Conservation (phyloP, 2,888 invertebrate species). For the Orchestes rusci region DNA sequence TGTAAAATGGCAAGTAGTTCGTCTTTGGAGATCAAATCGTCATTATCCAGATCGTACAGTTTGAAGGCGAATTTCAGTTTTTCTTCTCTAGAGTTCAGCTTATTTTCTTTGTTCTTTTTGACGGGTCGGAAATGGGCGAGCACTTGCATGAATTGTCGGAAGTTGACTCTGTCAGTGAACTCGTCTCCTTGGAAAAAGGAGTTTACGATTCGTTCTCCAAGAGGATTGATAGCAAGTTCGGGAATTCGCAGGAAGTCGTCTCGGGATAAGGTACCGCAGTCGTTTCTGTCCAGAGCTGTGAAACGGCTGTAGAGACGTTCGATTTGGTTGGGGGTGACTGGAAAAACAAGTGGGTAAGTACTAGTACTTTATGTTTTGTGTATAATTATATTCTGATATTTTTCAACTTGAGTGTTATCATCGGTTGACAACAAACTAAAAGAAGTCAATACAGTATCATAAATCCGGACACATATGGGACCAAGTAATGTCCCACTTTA, state of each 20-base stretch:
- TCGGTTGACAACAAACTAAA: no score
- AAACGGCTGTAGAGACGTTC: constrained; percentile 95
- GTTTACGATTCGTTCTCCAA: constrained; percentile 96
- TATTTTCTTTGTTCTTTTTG: constrained; percentile 82
- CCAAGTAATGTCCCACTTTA: no score
- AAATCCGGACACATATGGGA: no score
- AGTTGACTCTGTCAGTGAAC: constrained; percentile 87
- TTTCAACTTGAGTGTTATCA: no score
- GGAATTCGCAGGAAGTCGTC: constrained; percentile 98
- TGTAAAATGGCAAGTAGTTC: constrained; percentile 94
- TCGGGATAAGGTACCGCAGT: constrained; percentile 88
- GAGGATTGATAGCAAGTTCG: constrained; percentile 95
- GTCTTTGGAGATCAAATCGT: constrained; percentile 91
- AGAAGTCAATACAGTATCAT: no score
- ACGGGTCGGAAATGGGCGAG: constrained; percentile 93
- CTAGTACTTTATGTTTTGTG: no score
- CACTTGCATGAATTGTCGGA: constrained; percentile 94
- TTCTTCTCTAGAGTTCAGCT: constrained; percentile 86
- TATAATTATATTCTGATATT: no score
- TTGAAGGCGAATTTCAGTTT: constrained; percentile 97
- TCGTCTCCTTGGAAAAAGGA: constrained; percentile 91
- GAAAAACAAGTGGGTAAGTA: no score
- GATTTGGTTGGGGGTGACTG: constrained; percentile 98
- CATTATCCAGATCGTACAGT: constrained; percentile 98
- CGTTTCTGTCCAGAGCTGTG: constrained; percentile 92